Evolutionary conservation across 2,113 vertebrate genomes (phyloP).

Genomic region (Neogale vison): DNA sequence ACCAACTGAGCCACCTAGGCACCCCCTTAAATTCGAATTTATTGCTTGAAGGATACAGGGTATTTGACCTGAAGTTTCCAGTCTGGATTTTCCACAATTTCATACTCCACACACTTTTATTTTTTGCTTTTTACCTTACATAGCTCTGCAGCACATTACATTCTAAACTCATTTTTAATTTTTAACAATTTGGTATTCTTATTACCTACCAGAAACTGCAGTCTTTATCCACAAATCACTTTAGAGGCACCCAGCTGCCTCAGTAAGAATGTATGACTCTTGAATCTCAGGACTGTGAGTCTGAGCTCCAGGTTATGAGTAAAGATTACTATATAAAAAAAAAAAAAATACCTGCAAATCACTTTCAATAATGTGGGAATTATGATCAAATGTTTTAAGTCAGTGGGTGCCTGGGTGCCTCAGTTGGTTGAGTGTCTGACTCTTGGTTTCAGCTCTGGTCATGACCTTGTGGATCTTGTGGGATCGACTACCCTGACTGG

Average conservation of each 20-base stretch:
- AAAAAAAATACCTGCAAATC: neutral
- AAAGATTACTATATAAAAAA: neutral
- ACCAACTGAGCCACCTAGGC: neutral
- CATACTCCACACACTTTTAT: neutral
- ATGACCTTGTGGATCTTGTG: neutral
- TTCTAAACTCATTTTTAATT: neutral
- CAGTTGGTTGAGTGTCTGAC: neutral
- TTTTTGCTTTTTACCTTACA: neutral
- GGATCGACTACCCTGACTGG: fast-evolving
- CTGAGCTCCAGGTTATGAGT: neutral
- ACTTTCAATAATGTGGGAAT: neutral
- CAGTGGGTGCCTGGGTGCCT: neutral
- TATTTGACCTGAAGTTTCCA: neutral
- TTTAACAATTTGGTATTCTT: neutral
- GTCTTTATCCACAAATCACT: neutral
- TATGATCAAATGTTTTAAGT: neutral
- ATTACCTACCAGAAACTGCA: neutral
- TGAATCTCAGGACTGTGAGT: neutral
- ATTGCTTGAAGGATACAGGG: neutral
- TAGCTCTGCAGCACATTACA: neutral
- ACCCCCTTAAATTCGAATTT: neutral
- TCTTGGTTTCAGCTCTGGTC: neutral
- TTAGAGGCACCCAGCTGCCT: neutral
- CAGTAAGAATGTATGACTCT: neutral
- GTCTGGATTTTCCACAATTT: neutral